Conservation (phyloP, 2,888 invertebrate species). For the Acanthosoma haemorrhoidale region DNA sequence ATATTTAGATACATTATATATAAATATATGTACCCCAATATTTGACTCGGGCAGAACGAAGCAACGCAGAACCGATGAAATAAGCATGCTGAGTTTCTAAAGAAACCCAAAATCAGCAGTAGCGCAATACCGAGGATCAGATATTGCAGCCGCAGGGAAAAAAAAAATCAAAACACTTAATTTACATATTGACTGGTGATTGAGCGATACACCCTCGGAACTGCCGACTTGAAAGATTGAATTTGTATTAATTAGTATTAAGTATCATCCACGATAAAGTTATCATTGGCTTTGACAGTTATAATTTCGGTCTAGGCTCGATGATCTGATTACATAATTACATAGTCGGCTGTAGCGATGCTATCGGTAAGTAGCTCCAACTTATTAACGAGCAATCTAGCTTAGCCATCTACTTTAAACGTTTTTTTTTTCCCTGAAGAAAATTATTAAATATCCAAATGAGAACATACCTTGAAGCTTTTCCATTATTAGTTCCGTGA, state of each 20-base stretch:
- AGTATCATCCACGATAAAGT: not conserved
- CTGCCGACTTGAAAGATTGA: not conserved
- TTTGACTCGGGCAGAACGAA: too few relatives aligned
- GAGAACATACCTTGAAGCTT: not conserved
- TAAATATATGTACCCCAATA: too few relatives aligned
- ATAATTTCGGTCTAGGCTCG: not conserved
- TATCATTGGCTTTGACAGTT: constrained; percentile 1
- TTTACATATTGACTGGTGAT: not conserved
- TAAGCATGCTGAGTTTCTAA: too few relatives aligned
- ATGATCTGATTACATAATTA: constrained; percentile 10
- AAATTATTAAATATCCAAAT: not conserved
- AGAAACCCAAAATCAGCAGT: too few relatives aligned
- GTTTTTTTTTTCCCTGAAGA: too few relatives aligned
- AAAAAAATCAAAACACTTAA: not conserved
- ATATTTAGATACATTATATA: too few relatives aligned
- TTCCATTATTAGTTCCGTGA: not conserved
- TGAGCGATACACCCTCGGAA: constrained; percentile 1
- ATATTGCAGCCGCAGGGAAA: too few relatives aligned
- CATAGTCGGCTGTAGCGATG: not conserved
- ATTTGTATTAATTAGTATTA: not conserved
- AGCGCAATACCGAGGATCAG: too few relatives aligned
- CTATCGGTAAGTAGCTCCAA: not conserved
- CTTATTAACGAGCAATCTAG: not conserved
- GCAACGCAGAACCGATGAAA: too few relatives aligned
- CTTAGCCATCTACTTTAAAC: not conserved